Percentiles rank a stretch among this genome's conserved stretches.
Evolutionary conservation across 2,888 invertebrate genomes (phyloP).

Genomic region (Nymphalis polychloros): DNA sequence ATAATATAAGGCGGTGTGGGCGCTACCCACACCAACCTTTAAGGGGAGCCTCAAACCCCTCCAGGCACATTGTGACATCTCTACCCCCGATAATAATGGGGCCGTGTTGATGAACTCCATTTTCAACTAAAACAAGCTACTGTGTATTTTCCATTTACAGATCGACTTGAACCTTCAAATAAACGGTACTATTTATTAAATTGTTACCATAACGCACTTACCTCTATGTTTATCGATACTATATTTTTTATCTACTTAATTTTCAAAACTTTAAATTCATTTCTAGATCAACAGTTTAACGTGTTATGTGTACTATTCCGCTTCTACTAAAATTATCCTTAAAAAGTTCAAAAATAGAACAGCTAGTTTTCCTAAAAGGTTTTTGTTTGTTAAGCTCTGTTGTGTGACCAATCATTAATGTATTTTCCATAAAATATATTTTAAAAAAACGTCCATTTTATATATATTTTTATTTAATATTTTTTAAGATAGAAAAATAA

Average conservation of each 20-base stretch:
- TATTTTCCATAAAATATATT: no score
- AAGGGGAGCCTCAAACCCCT: slow-evolving; percentile 21
- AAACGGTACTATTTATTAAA: neutral
- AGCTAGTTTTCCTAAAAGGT: neutral
- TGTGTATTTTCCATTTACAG: neutral
- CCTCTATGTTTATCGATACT: no score
- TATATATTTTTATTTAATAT: no score
- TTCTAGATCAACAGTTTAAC: neutral
- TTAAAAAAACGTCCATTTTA: no score
- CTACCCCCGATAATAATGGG: slow-evolving; percentile 40
- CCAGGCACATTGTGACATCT: slow-evolving; percentile 38
- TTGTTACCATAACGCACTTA: no score
- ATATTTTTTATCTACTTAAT: no score
- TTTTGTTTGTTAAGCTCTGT: neutral
- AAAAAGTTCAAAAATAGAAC: neutral
- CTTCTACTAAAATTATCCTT: no score
- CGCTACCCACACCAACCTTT: slow-evolving; percentile 22
- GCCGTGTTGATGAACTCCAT: slow-evolving; percentile 42
- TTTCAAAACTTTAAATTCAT: neutral
- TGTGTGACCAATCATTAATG: neutral
- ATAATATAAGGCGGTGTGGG: slow-evolving; percentile 2
- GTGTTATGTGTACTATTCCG: neutral
- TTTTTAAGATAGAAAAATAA: no score
- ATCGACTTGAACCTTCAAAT: slow-evolving; percentile 3
- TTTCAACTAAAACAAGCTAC: slow-evolving; percentile 33